Evolutionary conservation across 2,797 vertebrate genomes (phyloP).

Genomic region (Cryptoprocta ferox): DNA sequence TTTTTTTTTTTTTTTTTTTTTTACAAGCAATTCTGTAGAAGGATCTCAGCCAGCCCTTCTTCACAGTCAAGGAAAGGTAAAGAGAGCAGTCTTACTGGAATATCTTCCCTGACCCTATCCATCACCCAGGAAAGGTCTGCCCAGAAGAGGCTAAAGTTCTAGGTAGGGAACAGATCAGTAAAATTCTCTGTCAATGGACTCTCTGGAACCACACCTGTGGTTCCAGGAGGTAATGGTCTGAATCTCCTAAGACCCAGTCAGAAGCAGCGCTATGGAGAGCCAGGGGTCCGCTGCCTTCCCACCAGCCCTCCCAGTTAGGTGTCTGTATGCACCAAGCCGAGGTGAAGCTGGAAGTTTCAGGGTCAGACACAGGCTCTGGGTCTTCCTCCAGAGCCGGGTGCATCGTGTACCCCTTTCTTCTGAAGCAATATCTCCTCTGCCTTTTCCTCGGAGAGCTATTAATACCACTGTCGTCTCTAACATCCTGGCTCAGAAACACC

Average conservation of each 20-base stretch:
- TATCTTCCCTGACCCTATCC: not conserved
- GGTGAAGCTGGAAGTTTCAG: not conserved
- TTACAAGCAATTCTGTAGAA: not conserved
- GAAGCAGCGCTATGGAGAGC: not conserved
- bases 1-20: not conserved
- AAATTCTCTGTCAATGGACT: not conserved
- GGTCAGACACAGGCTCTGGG: not conserved
- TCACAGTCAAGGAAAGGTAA: not conserved
- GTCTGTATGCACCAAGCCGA: accelerated
- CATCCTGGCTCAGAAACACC: too few relatives aligned
- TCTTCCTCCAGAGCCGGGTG: not conserved
- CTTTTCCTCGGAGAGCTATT: not conserved
- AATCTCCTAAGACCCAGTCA: not conserved
- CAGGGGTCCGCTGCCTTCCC: too few relatives aligned
- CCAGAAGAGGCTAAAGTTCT: not conserved
- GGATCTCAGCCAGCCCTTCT: not conserved
- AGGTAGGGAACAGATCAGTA: not conserved
- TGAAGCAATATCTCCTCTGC: too few relatives aligned
- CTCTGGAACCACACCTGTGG: not conserved
- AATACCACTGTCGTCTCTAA: not conserved
- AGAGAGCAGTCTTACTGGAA: not conserved
- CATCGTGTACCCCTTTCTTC: too few relatives aligned
- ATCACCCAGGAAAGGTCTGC: not conserved
- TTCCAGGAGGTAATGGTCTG: not conserved
- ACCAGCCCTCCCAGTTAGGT: not conserved